Evolutionary conservation across 2,113 vertebrate genomes (phyloP).

Genomic region (Rattus rattus): DNA sequence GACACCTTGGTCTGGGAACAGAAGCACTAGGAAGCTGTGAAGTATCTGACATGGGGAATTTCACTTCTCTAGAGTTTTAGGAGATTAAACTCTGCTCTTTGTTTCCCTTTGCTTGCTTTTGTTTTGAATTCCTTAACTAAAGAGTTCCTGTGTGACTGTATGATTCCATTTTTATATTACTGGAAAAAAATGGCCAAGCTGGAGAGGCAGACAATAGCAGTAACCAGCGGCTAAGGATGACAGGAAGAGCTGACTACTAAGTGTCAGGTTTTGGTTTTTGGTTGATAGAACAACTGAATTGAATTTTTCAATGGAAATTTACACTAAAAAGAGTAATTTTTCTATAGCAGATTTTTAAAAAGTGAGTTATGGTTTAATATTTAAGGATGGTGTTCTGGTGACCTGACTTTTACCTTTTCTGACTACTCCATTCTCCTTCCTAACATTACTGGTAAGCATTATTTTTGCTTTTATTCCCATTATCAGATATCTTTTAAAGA

Average conservation of each 20-base stretch:
- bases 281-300: neutral
- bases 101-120: neutral
- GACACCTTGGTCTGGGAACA: constrained; percentile 28
- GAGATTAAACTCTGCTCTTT: neutral
- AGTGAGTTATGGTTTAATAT: neutral
- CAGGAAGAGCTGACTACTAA: neutral
- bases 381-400: neutral
- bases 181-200: constrained; percentile 28
- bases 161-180: neutral
- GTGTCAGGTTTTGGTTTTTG: neutral
- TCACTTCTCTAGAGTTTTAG: constrained; percentile 26
- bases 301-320: neutral
- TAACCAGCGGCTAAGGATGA: neutral
- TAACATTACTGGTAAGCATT: neutral
- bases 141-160: neutral
- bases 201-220: neutral
- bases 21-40: neutral
- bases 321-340: neutral
- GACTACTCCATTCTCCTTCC: neutral
- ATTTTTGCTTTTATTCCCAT: constrained; percentile 31
- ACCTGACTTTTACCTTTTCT: neutral
- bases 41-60: neutral
- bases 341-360: neutral
- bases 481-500: neutral
- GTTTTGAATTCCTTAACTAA: constrained; percentile 40